Conservation (phyloP, 2,888 invertebrate genomes). For the Ptychoptera albimana region DNA sequence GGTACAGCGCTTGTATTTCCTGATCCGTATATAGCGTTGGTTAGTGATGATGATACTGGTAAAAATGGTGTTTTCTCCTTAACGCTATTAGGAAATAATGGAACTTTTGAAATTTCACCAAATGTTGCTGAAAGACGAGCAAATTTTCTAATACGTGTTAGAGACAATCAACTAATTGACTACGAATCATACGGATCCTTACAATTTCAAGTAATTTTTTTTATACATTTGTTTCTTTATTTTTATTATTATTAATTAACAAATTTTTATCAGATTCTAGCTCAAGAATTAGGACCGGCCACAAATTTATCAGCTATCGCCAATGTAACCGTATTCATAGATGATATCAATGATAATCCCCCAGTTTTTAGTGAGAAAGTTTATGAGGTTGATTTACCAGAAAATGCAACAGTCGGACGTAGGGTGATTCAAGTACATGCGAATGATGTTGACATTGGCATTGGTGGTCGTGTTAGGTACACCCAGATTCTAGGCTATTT, state of each 20-base stretch:
- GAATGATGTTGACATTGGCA: constrained; percentile 63
- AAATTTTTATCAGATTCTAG: constrained; percentile 40
- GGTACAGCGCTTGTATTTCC: constrained; percentile 58
- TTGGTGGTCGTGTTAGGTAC: constrained; percentile 62
- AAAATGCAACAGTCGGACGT: constrained; percentile 62
- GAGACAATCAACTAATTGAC: constrained; percentile 67
- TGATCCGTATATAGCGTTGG: constrained; percentile 54
- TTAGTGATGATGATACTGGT: constrained; percentile 64
- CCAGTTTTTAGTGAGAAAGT: constrained; percentile 59
- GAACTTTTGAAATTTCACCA: constrained; percentile 77
- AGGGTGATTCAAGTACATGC: constrained; percentile 63
- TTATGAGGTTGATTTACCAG: constrained; percentile 62
- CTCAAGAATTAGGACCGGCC: constrained; percentile 63
- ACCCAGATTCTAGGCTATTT: constrained; percentile 61
- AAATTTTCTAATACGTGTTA: constrained; percentile 67
- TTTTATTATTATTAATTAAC: background rate
- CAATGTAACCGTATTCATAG: constrained; percentile 62
- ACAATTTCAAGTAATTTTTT: constrained; percentile 44
- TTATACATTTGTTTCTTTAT: background rate
- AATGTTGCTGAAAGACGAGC: constrained; percentile 63
- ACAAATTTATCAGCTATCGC: constrained; percentile 58
- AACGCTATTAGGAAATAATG: constrained; percentile 61
- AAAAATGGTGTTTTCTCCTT: constrained; percentile 71
- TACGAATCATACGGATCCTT: constrained; percentile 67
- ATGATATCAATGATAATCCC: constrained; percentile 78